Conservation (phyloP, 2,888 invertebrate species). For the Lottia gigantea region DNA sequence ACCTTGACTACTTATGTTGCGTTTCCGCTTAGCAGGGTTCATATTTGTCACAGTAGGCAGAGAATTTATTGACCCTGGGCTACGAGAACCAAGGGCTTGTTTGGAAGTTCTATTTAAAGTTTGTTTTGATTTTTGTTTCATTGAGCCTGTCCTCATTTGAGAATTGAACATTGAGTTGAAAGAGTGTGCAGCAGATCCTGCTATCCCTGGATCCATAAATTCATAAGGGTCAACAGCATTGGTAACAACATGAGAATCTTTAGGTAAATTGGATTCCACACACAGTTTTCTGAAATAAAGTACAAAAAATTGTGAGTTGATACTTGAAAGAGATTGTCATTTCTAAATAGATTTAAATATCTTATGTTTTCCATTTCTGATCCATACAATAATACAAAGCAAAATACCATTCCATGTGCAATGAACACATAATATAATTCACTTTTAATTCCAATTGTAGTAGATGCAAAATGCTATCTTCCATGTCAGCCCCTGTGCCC, state of each 20-base stretch:
- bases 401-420: too few species aligned
- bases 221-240: constrained; percentile 63
- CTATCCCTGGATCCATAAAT: constrained; percentile 47
- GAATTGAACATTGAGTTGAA: constrained; percentile 32
- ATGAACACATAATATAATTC: too few species aligned
- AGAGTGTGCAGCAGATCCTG: constrained; percentile 22
- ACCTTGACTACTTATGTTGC: constrained; percentile 41
- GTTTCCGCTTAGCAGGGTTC: constrained; percentile 45
- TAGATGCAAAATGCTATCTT: too few species aligned
- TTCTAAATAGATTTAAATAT: too few species aligned
- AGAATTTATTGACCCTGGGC: constrained; percentile 16
- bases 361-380: too few species aligned
- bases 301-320: neutral
- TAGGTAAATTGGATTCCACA: constrained; percentile 63
- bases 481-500: too few species aligned
- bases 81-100: constrained; percentile 11
- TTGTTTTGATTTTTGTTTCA: constrained; percentile 49
- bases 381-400: too few species aligned
- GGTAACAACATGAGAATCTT: constrained; percentile 50
- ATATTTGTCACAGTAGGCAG: constrained; percentile 16
- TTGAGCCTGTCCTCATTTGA: constrained; percentile 34
- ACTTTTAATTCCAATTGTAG: too few species aligned
- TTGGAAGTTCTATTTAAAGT: constrained; percentile 37
- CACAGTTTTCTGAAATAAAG: constrained; percentile 60
- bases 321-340: too few species aligned